Percentiles rank a stretch among this genome's conserved stretches.
Conservation (phyloP, 2,888 invertebrate genomes). For the Hecatera dysodea region DNA sequence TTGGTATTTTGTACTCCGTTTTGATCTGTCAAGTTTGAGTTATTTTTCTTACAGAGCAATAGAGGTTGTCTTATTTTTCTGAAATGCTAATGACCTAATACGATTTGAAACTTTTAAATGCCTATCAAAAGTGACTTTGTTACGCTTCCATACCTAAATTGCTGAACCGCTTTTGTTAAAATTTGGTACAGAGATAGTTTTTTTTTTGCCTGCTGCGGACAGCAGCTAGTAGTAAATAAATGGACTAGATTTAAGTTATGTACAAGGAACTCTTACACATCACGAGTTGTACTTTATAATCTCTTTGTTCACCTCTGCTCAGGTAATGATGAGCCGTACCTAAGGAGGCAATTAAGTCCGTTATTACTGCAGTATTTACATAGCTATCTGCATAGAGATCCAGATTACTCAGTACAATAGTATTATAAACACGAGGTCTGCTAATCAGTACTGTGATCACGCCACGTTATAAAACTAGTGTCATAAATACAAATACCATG, state of each 20-base stretch:
- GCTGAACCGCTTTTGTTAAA: too few species aligned
- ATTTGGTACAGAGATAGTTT: too few species aligned
- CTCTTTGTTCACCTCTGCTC: conserved; percentile 67
- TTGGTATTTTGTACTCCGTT: background rate
- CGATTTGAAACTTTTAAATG: too few species aligned
- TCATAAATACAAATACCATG: conserved; percentile 7
- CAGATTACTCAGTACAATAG: conserved; percentile 60
- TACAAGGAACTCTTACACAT: conserved; percentile 20
- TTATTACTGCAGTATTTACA: conserved; percentile 70
- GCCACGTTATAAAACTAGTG: conserved; percentile 11
- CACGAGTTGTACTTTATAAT: conserved; percentile 52
- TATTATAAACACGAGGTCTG: conserved; percentile 43
- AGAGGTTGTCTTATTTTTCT: background rate
- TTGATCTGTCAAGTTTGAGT: background rate
- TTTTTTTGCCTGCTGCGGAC: too few species aligned
- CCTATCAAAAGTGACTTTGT: too few species aligned
- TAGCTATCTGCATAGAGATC: conserved; percentile 74
- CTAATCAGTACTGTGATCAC: conserved; percentile 29
- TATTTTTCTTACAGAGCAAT: background rate
- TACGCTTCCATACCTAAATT: too few species aligned
- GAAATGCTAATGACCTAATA: background rate
- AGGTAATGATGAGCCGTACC: conserved; percentile 65
- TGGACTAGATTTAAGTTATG: background rate
- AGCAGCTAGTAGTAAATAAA: background rate
- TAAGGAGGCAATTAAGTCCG: conserved; percentile 77